These are phyloP conservation scores for Aptenodytes forsteri DNA, from an alignment of 2,113 vertebrate genomes.

Conservation along the genomic window DNA sequence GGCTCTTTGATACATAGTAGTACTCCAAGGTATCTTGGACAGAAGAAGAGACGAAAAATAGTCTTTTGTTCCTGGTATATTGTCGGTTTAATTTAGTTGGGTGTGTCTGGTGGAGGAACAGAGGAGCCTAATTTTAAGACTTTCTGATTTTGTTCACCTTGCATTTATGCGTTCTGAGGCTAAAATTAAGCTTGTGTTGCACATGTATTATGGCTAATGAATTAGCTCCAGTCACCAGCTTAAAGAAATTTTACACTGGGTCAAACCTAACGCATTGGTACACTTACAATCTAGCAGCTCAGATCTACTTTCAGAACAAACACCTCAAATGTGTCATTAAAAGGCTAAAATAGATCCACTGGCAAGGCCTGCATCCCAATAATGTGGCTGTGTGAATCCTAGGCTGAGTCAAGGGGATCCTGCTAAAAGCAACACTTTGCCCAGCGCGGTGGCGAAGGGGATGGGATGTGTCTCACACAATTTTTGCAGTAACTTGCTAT, in stretches of 20 bases:
- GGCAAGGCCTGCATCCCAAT: neutral
- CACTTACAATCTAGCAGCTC: neutral
- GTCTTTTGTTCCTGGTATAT: neutral
- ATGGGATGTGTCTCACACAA: neutral
- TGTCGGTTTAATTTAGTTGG: neutral
- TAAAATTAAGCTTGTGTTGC: neutral
- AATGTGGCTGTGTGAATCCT: fast-evolving
- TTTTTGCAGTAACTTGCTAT: conserved; percentile 19
- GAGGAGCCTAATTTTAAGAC: neutral
- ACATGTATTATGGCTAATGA: neutral
- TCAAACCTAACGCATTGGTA: neutral
- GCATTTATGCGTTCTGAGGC: neutral
- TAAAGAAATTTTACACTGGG: neutral
- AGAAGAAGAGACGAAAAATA: neutral
- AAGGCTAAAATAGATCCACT: neutral
- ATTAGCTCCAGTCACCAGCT: neutral
- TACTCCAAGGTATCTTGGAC: neutral
- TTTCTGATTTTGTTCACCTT: neutral
- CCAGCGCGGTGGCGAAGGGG: neutral
- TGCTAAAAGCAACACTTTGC: neutral
- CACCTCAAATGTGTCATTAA: neutral
- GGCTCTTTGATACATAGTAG: neutral
- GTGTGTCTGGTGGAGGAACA: neutral
- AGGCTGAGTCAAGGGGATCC: neutral
- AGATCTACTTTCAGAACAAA: neutral